These are phyloP conservation scores for Polypedilum pembai DNA, from an alignment of 1,140 invertebrate species.

Conservation along the genomic window DNA sequence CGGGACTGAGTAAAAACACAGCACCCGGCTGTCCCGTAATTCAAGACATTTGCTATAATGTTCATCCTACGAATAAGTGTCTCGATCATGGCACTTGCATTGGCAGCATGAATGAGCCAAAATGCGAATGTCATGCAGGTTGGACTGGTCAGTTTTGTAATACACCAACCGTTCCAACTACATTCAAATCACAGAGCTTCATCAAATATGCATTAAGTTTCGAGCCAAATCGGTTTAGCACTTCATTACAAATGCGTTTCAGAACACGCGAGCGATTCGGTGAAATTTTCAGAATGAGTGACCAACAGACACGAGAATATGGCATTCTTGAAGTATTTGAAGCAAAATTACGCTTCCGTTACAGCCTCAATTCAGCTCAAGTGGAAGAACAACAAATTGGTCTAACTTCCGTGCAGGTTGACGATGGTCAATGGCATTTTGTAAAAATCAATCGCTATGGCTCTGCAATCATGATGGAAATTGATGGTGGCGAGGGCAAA, in stretches of 20 bases:
- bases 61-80: slow-evolving; percentile 46
- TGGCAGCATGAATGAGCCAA: slow-evolving; percentile 50
- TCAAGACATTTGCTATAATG: slow-evolving; percentile 49
- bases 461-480: slow-evolving; percentile 53
- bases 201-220: slow-evolving; percentile 62
- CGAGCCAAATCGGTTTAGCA: slow-evolving; percentile 54
- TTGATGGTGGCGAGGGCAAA: slow-evolving; percentile 64
- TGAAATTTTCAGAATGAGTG: slow-evolving; percentile 54
- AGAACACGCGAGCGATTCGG: slow-evolving; percentile 57
- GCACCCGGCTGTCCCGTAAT: slow-evolving; percentile 52
- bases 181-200: slow-evolving; percentile 57
- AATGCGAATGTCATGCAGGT: slow-evolving; percentile 58
- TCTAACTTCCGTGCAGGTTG: slow-evolving; percentile 52
- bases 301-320: slow-evolving; percentile 59
- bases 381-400: slow-evolving; percentile 51
- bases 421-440: slow-evolving; percentile 66
- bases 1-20: slow-evolving; percentile 48
- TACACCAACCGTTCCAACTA: slow-evolving; percentile 49
- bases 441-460: slow-evolving; percentile 55
- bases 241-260: slow-evolving; percentile 57
- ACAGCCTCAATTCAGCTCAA: slow-evolving; percentile 55
- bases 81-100: slow-evolving; percentile 58
- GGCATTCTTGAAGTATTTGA: slow-evolving; percentile 57
- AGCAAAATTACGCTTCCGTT: slow-evolving; percentile 52
- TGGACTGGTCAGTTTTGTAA: slow-evolving; percentile 54